Evolutionary conservation across 2,113 vertebrate species (phyloP).

Genomic region (Corythaeola cristata): DNA sequence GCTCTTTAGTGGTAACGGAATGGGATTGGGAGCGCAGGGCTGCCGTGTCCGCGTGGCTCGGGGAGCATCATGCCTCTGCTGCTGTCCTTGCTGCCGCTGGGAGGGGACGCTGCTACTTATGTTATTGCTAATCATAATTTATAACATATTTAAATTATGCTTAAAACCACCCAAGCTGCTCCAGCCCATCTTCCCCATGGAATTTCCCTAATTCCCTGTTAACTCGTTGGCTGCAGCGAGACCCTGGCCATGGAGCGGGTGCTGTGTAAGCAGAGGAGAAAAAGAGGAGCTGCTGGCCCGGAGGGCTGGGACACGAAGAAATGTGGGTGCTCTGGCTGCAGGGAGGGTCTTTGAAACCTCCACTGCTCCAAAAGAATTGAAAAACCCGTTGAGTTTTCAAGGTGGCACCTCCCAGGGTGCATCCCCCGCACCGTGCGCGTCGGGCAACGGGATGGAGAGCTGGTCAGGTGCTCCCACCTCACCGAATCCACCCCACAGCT

Average conservation of each 20-base stretch:
- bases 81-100: too few species aligned
- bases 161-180: accelerated
- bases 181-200: background rate
- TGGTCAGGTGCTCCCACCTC: background rate
- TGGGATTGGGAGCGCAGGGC: accelerated
- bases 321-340: background rate
- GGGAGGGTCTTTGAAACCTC: background rate
- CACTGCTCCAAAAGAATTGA: background rate
- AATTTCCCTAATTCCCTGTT: background rate
- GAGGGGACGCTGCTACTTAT: background rate
- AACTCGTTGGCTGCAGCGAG: accelerated
- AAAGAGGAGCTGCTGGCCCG: background rate
- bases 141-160: background rate
- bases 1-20: too few species aligned
- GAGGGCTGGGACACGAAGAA: background rate
- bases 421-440: accelerated
- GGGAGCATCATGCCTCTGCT: too few species aligned
- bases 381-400: background rate
- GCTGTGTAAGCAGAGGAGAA: background rate
- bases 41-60: accelerated
- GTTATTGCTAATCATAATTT: too few species aligned
- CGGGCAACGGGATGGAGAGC: accelerated
- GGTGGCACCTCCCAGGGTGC: background rate
- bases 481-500: background rate
- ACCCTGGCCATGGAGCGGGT: background rate